Evolutionary conservation across 2,888 invertebrate genomes (phyloP).

Genomic region (Sericinus montela): DNA sequence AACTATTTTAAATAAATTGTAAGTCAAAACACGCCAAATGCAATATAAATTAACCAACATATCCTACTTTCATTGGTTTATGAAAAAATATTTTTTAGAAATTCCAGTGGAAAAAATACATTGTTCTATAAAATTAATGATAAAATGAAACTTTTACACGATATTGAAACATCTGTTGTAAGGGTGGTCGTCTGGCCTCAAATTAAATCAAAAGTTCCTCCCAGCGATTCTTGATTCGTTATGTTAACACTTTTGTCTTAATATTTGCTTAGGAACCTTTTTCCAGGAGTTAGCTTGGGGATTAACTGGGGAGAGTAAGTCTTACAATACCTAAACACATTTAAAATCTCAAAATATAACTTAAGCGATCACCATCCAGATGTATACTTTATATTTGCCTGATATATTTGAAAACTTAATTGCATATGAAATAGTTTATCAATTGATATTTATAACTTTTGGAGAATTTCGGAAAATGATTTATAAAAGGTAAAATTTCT

Average conservation of each 20-base stretch:
- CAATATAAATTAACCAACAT: no score
- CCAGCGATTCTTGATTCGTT: conserved; percentile 5
- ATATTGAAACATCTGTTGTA: conserved; percentile 11
- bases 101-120: not conserved
- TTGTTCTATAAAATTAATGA: conserved; percentile 3
- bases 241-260: conserved; percentile 12
- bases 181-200: not conserved
- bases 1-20: no score
- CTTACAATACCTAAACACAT: not conserved
- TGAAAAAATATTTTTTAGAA: not conserved
- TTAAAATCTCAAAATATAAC: no score
- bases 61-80: no score
- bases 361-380: no score
- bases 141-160: conserved; percentile 2
- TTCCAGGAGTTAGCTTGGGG: not conserved
- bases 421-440: no score
- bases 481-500: no score
- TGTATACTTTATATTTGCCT: no score
- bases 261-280: conserved; percentile 10
- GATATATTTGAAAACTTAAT: no score
- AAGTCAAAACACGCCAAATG: no score
- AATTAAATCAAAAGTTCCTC: conserved; percentile 11
- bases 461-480: no score
- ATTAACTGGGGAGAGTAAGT: not conserved
- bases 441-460: no score